Base-by-base conservation (phyloP, 2,797 vertebrate genomes). In the Amblyraja radiata region DNA sequence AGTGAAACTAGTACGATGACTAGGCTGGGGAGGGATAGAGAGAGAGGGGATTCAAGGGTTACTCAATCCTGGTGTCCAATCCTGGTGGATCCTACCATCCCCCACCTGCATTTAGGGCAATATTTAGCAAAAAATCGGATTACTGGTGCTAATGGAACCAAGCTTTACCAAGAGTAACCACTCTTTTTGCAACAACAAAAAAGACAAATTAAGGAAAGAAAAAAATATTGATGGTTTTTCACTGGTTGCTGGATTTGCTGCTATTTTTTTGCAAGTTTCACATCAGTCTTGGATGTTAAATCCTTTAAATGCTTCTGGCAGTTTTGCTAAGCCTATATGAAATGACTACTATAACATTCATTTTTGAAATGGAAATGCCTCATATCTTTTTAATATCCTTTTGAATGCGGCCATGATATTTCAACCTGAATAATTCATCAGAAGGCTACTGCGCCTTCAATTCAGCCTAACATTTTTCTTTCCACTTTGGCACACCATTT, bases 341-440 rank as follows among this genome's bases (percentile, higher is more conserved):
- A 88, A 68, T 65, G 28, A 36, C 84, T 21, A 23, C 84, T 21
- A 88, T 88, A 65, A 8, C 13, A 32, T 32, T 88, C n/a, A 88
- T 36, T 36, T 88, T 68, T 88, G 63, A 68, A 88, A 88, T 65
- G 84, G 63, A 88, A 88, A 68, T 68, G 84, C 63, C 63, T 88
- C 61, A 88, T 36, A 68, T 88, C 84, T 88, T 88, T 88, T 88
- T 36, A 68, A 88, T 88, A 36, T 32, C n/a, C 16, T 36, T 88
- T 36, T 88, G 84, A 88, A 36, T 88, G 36, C 21, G 63, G n/a
- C 32, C 63, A 68, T 68, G 84, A 68, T 68, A 36, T 88, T 65
- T 68, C 21, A 9, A 88, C n/a, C 63, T 88, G 63, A 88, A 68
- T 88, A 88, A 68, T 88, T 88, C n/a, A 88, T 88, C n/a, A 65